Percentiles rank a stretch among this genome's conserved stretches.
Evolutionary conservation across 64 coral and sea anemone genomes (phyloP).

Genomic region (Hydrozoanthus tunicans): DNA sequence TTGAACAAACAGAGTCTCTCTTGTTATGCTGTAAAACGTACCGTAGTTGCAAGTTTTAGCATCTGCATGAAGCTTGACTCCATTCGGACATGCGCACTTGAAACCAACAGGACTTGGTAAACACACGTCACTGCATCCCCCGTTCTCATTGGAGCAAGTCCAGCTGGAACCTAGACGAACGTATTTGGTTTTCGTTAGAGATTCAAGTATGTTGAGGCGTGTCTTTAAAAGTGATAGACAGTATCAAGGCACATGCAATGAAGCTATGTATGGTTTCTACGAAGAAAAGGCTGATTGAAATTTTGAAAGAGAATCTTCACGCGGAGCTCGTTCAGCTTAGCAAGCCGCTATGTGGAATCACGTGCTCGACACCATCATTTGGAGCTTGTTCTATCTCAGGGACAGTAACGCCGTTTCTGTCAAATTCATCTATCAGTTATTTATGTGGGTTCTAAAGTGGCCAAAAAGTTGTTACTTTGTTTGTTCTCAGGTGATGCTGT

Average conservation of each 20-base stretch:
- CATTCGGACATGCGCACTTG: conserved; percentile 5
- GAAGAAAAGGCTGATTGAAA: too few species aligned
- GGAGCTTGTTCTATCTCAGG: too few species aligned
- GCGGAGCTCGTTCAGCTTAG: too few species aligned
- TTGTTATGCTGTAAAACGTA: background rate
- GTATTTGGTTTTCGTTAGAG: background rate
- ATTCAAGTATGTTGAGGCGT: background rate
- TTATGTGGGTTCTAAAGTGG: too few species aligned
- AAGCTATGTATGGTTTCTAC: too few species aligned
- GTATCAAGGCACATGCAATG: background rate
- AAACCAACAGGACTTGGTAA: background rate
- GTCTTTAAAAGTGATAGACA: background rate
- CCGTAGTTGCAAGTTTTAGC: conserved; percentile 15
- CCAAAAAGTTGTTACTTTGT: too few species aligned
- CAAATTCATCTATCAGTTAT: too few species aligned
- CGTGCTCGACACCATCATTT: too few species aligned
- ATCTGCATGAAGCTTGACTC: background rate
- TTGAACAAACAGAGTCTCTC: background rate
- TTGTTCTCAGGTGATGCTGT: too few species aligned
- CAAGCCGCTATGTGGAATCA: too few species aligned
- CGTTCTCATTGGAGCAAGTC: background rate
- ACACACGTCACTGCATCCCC: background rate
- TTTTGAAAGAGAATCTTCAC: too few species aligned
- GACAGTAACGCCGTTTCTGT: too few species aligned
- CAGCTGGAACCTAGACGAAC: background rate